Percentiles rank a stretch among this genome's conserved stretches.
Conservation (phyloP, 2,113 vertebrate genomes). For the Podarcis muralis region DNA sequence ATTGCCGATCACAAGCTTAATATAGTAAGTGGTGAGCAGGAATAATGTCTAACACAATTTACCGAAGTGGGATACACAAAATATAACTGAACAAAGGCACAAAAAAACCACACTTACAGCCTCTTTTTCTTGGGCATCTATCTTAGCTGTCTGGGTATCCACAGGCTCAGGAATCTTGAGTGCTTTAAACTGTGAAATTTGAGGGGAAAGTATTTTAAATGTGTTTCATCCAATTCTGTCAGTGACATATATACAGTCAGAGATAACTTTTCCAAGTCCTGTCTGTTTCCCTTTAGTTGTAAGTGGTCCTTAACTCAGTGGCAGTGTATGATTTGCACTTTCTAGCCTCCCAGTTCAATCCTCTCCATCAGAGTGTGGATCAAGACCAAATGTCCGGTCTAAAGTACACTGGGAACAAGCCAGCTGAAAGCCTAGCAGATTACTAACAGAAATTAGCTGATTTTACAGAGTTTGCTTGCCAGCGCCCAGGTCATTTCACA, state of each 20-base stretch:
- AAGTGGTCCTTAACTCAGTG: not conserved
- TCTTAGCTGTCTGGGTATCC: constrained; percentile 83
- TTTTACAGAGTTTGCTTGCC: not conserved
- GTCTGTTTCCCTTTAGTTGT: not conserved
- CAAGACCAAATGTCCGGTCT: not conserved
- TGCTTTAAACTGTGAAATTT: constrained; percentile 80
- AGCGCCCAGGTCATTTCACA: not conserved
- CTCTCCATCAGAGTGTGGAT: not conserved
- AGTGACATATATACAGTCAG: not conserved
- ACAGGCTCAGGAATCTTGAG: constrained; percentile 86
- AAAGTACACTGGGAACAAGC: not conserved
- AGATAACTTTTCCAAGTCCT: not conserved
- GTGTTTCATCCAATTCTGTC: fast-evolving
- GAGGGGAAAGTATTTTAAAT: not conserved
- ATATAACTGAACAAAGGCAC: fast-evolving
- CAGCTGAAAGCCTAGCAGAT: not conserved
- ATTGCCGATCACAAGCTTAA: not conserved
- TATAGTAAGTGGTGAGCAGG: not conserved
- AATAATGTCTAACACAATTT: not conserved
- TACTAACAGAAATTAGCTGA: not conserved
- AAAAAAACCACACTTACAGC: constrained; percentile 80
- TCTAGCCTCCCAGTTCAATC: not conserved
- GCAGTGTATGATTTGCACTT: not conserved
- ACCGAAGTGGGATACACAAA: not conserved
- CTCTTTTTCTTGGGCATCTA: constrained; percentile 85